Evolutionary conservation across 1,140 invertebrate species (phyloP).

Genomic region (Trissolcus basalis): DNA sequence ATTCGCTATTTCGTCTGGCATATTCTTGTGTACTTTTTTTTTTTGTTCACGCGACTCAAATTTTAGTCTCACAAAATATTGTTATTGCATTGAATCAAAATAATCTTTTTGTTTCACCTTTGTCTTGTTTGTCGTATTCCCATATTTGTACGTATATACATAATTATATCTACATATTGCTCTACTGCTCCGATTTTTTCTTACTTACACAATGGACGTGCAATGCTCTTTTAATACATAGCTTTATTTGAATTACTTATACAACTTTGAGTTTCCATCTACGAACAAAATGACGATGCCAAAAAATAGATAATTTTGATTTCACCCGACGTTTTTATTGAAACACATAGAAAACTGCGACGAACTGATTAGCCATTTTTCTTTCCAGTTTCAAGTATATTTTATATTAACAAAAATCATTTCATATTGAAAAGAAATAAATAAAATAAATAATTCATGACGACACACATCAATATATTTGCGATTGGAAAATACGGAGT

Average conservation of each 20-base stretch:
- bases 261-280: constrained; percentile 29
- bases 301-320: constrained; percentile 34
- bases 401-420: too few species aligned
- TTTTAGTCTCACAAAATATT: constrained; percentile 53
- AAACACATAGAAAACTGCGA: background rate
- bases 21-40: constrained; percentile 10
- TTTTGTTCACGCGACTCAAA: constrained; percentile 39
- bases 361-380: too few species aligned
- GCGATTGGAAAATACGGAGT: too few species aligned
- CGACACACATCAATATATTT: too few species aligned
- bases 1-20: constrained; percentile 3
- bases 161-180: constrained; percentile 56
- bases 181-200: constrained; percentile 52
- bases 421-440: too few species aligned
- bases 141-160: constrained; percentile 43
- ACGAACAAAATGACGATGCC: constrained; percentile 38
- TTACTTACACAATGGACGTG: constrained; percentile 58
- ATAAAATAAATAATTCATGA: too few species aligned
- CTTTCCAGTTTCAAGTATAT: too few species aligned
- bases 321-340: constrained; percentile 3
- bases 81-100: constrained; percentile 60
- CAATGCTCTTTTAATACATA: constrained; percentile 41
- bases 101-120: constrained; percentile 49
- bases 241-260: constrained; percentile 31
- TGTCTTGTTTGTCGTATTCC: constrained; percentile 32